These are phyloP conservation scores for Tetragonula carbonaria DNA, from an alignment of 2,888 invertebrate species.

Conservation along the genomic window DNA sequence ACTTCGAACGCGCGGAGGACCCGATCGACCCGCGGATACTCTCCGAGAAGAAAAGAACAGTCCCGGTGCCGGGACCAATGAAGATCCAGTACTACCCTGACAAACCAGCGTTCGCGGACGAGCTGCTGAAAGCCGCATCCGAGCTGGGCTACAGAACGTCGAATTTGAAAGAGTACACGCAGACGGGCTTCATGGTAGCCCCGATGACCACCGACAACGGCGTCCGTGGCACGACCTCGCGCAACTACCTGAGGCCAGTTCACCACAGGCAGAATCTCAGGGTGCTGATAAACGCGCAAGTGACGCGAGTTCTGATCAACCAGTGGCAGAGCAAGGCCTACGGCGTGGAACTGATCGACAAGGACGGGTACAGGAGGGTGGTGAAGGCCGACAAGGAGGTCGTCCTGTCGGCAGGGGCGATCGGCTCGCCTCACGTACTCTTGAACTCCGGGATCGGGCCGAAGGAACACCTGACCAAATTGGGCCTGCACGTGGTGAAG, in stretches of 20 bases:
- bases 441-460: constrained; percentile 86
- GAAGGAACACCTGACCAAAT: constrained; percentile 80
- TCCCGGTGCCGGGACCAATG: constrained; percentile 73
- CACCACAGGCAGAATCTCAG: constrained; percentile 83
- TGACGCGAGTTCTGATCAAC: constrained; percentile 81
- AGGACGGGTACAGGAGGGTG: constrained; percentile 79
- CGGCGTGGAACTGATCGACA: constrained; percentile 84
- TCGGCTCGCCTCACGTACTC: constrained; percentile 85
- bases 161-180: constrained; percentile 74
- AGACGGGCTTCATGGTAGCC: constrained; percentile 83
- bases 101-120: constrained; percentile 76
- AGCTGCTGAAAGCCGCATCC: constrained; percentile 76
- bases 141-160: constrained; percentile 82
- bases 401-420: constrained; percentile 85
- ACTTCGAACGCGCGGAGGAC: constrained; percentile 86
- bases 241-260: constrained; percentile 84
- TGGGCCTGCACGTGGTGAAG: constrained; percentile 74
- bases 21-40: constrained; percentile 72
- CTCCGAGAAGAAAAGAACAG: constrained; percentile 63
- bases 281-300: constrained; percentile 84
- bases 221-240: constrained; percentile 85
- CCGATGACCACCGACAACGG: constrained; percentile 83
- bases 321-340: constrained; percentile 85
- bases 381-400: constrained; percentile 85
- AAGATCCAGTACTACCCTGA: constrained; percentile 79